Conservation (phyloP, 1,140 invertebrate genomes). For the Trichonephila clavipes region DNA sequence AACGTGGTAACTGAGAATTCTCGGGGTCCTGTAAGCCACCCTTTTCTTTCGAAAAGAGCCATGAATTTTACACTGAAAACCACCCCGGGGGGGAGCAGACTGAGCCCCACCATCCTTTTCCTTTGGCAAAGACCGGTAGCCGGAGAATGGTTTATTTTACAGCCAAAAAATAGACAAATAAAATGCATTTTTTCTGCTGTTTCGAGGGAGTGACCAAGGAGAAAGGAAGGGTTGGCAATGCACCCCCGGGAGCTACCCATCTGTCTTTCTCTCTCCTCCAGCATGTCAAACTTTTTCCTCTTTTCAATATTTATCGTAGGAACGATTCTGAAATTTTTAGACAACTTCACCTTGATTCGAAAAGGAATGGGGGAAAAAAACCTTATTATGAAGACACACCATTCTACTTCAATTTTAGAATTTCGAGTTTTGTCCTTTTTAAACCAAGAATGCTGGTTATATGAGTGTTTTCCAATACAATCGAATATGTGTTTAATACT, state of each 20-base stretch:
- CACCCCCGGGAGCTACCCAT: background rate
- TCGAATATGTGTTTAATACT: no score
- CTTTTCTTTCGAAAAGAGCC: background rate
- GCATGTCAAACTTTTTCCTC: background rate
- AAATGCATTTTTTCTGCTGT: background rate
- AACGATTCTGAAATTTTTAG: no score
- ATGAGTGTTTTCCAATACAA: no score
- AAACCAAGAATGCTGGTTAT: no score
- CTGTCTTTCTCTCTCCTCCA: background rate
- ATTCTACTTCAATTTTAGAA: no score
- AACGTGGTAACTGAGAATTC: background rate
- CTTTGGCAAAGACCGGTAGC: slow-evolving; percentile 67
- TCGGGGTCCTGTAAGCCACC: background rate
- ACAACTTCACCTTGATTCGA: no score
- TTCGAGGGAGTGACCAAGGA: slow-evolving; percentile 47
- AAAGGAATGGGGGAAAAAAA: no score
- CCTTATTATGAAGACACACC: no score
- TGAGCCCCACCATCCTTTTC: background rate
- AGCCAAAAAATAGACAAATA: background rate
- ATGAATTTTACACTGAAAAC: slow-evolving; percentile 55
- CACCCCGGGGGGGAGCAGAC: background rate
- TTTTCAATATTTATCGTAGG: background rate
- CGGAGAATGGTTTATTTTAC: slow-evolving; percentile 56
- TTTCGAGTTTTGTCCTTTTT: no score
- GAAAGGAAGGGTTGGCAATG: background rate